phyloP scores from a whole-genome alignment of 2,888 invertebrate species.

The Blera fallax region DNA sequence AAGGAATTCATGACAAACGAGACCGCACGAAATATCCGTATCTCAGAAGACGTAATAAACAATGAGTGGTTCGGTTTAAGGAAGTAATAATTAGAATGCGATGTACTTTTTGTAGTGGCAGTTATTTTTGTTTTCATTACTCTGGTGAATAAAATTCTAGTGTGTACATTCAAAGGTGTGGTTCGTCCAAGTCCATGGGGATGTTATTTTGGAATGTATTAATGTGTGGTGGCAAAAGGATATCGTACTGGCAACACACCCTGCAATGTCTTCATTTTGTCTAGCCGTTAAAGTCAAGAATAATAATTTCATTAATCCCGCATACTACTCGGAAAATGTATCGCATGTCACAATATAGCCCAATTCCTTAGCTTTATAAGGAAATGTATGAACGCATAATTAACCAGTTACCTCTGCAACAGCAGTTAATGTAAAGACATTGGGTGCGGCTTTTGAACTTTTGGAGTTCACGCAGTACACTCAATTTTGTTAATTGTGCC shows the following conservation, averaged over 20 bases:
- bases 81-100: not conserved
- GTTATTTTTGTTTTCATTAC: conserved; percentile 7
- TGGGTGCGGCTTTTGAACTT: conserved; percentile 4
- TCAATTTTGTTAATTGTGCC: too few species aligned
- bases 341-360: conserved; percentile 14
- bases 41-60: conserved; percentile 14
- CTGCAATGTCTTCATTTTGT: conserved; percentile 29
- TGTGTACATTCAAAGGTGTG: conserved; percentile 16
- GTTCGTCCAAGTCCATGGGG: conserved; percentile 10
- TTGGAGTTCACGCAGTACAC: not conserved
- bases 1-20: not conserved
- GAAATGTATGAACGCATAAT: conserved; percentile 3
- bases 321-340: conserved; percentile 2
- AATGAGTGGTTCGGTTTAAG: not conserved
- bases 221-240: conserved; percentile 1
- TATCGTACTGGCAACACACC: conserved; percentile 13
- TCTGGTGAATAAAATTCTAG: not conserved
- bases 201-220: conserved; percentile 20
- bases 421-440: not conserved
- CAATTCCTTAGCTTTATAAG: conserved; percentile 14
- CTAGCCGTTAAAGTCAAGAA: conserved; percentile 15
- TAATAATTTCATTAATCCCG: conserved; percentile 21
- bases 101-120: not conserved
- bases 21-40: not conserved
- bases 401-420: conserved; percentile 3